These are phyloP conservation scores for Chelidonichthys spinosus DNA, from an alignment of 2,797 vertebrate species.

Conservation along the genomic window DNA sequence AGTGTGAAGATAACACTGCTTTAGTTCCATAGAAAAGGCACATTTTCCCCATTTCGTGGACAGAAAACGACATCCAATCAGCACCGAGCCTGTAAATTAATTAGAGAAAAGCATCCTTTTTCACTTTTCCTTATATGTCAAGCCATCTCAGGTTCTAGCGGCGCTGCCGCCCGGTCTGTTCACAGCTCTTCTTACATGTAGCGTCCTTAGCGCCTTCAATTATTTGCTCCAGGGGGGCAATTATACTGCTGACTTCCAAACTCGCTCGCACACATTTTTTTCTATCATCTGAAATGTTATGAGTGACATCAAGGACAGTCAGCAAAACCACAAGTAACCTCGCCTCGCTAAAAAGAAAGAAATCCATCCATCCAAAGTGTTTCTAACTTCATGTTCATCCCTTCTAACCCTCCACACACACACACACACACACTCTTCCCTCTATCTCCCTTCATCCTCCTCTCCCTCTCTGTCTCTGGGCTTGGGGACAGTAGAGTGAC, in stretches of 20 bases:
- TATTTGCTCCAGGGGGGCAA: conserved; percentile 69
- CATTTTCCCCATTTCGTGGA: background rate
- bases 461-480: conserved; percentile 52
- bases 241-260: conserved; percentile 59
- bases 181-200: background rate
- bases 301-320: conserved; percentile 54
- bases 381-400: conserved; percentile 52
- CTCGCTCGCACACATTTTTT: conserved; percentile 23
- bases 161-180: conserved; percentile 8
- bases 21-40: background rate
- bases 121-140: conserved; percentile 1
- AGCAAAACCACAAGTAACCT: conserved; percentile 43
- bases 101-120: conserved; percentile 8
- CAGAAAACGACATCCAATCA: background rate
- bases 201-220: conserved; percentile 46
- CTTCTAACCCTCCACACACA: conserved; percentile 19
- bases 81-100: background rate
- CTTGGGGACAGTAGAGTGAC: conserved; percentile 72
- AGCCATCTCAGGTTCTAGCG: conserved; percentile 14
- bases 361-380: conserved; percentile 38
- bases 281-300: conserved; percentile 38
- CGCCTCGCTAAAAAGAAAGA: background rate
- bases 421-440: conserved; percentile 7
- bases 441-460: conserved; percentile 41
- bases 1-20: background rate